Conservation (phyloP, 1,140 invertebrate genomes). For the Listronotus oregonensis region DNA sequence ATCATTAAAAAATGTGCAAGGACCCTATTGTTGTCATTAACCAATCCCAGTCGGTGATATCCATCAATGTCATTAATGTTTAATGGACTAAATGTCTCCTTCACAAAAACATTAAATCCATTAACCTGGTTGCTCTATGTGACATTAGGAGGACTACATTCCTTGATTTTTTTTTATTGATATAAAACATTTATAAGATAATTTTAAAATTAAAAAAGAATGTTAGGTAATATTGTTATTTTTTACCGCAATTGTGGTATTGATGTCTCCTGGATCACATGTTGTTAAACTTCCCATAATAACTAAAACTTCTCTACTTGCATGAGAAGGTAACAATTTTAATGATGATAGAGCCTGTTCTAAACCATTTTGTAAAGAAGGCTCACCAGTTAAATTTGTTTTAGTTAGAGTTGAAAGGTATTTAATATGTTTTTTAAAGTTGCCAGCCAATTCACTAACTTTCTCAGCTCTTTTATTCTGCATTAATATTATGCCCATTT, state of each 20-base stretch:
- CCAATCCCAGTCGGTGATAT: too few relatives aligned
- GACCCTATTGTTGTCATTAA: too few relatives aligned
- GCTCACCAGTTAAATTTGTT: slow-evolving; percentile 66
- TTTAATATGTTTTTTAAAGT: slow-evolving; percentile 78
- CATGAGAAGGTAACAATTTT: slow-evolving; percentile 89
- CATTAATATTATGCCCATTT: slow-evolving; percentile 89
- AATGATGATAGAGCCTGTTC: slow-evolving; percentile 87
- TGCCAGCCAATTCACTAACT: slow-evolving; percentile 89
- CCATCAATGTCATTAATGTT: too few relatives aligned
- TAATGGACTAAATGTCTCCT: too few relatives aligned
- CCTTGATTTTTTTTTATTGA: too few relatives aligned
- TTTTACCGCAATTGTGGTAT: slow-evolving; percentile 79
- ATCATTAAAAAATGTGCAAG: too few relatives aligned
- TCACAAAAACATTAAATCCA: too few relatives aligned
- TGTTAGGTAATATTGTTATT: too few relatives aligned
- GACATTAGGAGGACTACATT: too few relatives aligned
- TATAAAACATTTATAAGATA: too few relatives aligned
- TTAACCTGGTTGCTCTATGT: too few relatives aligned
- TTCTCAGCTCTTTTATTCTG: slow-evolving; percentile 95
- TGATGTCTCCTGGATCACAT: slow-evolving; percentile 95
- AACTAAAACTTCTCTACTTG: slow-evolving; percentile 89
- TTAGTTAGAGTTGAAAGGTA: slow-evolving; percentile 65
- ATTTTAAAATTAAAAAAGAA: too few relatives aligned
- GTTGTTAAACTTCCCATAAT: slow-evolving; percentile 93
- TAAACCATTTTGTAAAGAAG: slow-evolving; percentile 92